Conservation (phyloP, 2,113 vertebrate genomes). For the Oncorhynchus keta region DNA sequence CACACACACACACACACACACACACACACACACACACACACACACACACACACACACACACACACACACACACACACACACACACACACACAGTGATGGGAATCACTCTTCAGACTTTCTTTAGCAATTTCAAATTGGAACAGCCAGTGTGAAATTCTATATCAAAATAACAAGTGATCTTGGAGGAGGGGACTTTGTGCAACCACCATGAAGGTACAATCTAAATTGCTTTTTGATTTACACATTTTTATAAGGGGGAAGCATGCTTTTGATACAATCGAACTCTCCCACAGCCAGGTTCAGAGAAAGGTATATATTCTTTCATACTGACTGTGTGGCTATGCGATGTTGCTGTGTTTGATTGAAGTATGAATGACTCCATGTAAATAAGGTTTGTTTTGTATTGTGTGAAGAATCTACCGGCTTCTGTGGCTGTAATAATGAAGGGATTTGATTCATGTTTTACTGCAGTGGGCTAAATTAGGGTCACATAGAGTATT, state of each 20-base stretch:
- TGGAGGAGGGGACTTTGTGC: constrained; percentile 2
- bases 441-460: no score
- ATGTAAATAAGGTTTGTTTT: no score
- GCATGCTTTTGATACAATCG: constrained; percentile 15
- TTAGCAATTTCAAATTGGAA: constrained; percentile 10
- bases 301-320: neutral
- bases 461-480: no score
- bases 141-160: constrained; percentile 18
- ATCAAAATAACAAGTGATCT: constrained; percentile 42
- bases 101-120: constrained; percentile 16
- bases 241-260: constrained; percentile 12
- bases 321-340: no score
- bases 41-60: neutral
- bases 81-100: constrained; percentile 5
- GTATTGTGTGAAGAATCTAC: no score
- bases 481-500: no score
- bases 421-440: no score
- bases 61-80: neutral
- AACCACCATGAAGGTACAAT: constrained; percentile 16
- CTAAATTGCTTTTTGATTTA: constrained; percentile 43
- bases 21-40: neutral
- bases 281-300: neutral
- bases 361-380: neutral
- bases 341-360: neutral
- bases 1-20: no score